Evolutionary conservation across 2,888 invertebrate species (phyloP).

Genomic region (Craniophora ligustri): DNA sequence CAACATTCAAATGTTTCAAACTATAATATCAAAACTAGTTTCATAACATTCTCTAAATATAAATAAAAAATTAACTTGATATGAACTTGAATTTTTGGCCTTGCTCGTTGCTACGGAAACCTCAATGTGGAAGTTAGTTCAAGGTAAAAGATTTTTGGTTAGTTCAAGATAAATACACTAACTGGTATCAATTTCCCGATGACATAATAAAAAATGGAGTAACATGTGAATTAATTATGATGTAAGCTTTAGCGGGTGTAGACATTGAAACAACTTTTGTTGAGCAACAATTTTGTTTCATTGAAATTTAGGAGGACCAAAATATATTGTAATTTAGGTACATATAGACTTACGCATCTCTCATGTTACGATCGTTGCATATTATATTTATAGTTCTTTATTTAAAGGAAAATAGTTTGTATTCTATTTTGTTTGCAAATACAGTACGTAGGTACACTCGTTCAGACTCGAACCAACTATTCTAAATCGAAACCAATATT

Average conservation of each 20-base stretch:
- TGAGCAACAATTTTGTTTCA: neutral
- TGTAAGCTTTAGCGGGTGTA: neutral
- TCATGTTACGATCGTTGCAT: too few relatives aligned
- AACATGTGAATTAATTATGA: neutral
- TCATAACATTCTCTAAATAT: neutral
- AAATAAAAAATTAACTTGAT: neutral
- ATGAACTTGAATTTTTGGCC: neutral
- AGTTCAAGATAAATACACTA: too few relatives aligned
- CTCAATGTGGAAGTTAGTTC: neutral
- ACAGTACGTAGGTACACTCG: too few relatives aligned
- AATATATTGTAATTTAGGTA: too few relatives aligned
- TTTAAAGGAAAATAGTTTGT: too few relatives aligned
- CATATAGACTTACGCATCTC: too few relatives aligned
- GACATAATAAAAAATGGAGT: neutral
- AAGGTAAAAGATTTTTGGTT: slow-evolving; percentile 2
- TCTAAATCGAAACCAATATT: too few relatives aligned
- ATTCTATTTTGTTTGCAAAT: too few relatives aligned
- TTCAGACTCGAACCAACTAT: too few relatives aligned
- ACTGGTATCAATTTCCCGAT: neutral
- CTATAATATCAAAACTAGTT: neutral
- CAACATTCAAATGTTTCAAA: neutral
- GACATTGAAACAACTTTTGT: neutral
- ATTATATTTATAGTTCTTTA: too few relatives aligned
- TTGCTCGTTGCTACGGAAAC: slow-evolving; percentile 6
- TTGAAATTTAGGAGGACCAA: too few relatives aligned